These are phyloP conservation scores for Paracanthobrama guichenoti DNA, from an alignment of 2,113 vertebrate species.

Conservation along the genomic window DNA sequence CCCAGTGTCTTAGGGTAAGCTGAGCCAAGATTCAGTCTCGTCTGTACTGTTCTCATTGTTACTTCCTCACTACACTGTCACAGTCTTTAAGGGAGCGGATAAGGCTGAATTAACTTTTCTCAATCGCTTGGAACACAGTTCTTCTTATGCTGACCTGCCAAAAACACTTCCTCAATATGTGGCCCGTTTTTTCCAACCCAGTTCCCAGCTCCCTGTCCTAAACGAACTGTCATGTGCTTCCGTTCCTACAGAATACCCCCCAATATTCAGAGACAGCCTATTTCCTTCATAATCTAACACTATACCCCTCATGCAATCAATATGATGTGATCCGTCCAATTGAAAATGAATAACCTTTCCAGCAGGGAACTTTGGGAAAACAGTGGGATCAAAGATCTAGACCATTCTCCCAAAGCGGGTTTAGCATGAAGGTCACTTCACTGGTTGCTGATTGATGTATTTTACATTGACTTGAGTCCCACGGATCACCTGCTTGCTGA, in stretches of 20 bases:
- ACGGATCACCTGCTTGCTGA: constrained; percentile 89
- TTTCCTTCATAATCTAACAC: constrained; percentile 28
- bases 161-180: constrained; percentile 65
- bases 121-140: constrained; percentile 68
- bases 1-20: constrained; percentile 62
- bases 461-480: background rate
- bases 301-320: constrained; percentile 11
- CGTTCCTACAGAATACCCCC: constrained; percentile 45
- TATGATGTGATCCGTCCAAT: constrained; percentile 29
- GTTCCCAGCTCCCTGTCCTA: constrained; percentile 48
- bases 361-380: constrained; percentile 38
- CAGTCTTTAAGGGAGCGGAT: constrained; percentile 66
- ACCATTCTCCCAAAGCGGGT: constrained; percentile 14
- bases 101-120: constrained; percentile 60
- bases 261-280: constrained; percentile 45
- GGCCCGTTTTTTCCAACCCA: constrained; percentile 51
- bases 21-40: constrained; percentile 67
- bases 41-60: constrained; percentile 70
- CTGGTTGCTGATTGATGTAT: constrained; percentile 8
- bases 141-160: constrained; percentile 63
- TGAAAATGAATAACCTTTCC: constrained; percentile 17
- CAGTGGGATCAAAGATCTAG: constrained; percentile 1
- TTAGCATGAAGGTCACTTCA: background rate
- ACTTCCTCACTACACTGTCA: constrained; percentile 68
- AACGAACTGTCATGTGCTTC: constrained; percentile 56